Conservation (phyloP, 1,140 invertebrate genomes). For the Andrena cerasifolii region DNA sequence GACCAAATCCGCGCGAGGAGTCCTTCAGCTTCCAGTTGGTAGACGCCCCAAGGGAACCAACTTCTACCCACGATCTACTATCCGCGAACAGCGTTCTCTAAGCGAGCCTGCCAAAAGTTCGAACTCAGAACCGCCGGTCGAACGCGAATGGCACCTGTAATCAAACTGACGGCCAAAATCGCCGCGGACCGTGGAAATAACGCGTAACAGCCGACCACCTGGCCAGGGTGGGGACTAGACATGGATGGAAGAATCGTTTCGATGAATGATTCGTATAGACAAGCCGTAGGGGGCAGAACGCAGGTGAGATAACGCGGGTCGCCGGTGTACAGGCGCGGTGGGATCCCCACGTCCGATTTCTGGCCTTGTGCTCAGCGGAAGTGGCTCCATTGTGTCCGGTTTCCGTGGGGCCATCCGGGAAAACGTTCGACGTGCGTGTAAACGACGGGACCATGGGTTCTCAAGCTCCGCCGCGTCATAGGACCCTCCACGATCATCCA, state of each 20-base stretch:
- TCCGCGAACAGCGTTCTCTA: neutral
- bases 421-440: constrained; percentile 69
- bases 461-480: constrained; percentile 26
- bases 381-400: constrained; percentile 76
- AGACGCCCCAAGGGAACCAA: neutral
- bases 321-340: constrained; percentile 48
- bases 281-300: constrained; percentile 58
- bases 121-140: constrained; percentile 54
- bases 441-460: constrained; percentile 29
- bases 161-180: constrained; percentile 78
- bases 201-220: constrained; percentile 32
- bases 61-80: neutral
- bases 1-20: constrained; percentile 4
- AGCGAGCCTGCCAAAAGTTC: neutral
- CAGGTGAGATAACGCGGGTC: constrained; percentile 34
- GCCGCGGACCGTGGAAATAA: constrained; percentile 62
- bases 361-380: constrained; percentile 80
- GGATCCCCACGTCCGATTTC: constrained; percentile 68
- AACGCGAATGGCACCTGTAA: constrained; percentile 79
- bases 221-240: constrained; percentile 18
- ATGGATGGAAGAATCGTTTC: constrained; percentile 51
- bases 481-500: neutral
- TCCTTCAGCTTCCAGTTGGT: neutral
- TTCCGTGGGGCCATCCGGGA: constrained; percentile 81
- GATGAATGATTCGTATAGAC: constrained; percentile 58